Evolutionary conservation across 2,888 invertebrate genomes (phyloP), one percentile per base, ranked within the genome.

Genomic region (Punctoribates punctum): DNA sequence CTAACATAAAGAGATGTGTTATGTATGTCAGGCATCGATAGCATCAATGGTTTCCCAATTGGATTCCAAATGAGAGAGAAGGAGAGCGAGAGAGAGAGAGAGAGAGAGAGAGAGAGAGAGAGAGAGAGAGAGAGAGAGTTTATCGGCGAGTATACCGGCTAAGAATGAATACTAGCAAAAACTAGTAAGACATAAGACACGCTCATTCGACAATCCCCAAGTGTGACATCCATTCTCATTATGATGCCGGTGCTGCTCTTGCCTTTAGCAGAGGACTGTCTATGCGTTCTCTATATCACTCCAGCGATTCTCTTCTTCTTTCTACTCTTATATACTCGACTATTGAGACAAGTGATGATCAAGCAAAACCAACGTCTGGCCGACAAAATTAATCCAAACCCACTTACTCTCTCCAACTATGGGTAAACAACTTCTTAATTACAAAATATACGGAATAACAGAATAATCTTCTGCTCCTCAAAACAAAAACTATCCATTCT

Each of bases 31-130:
- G 17, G 60, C 60, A 60, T 60, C 27, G 60, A 60, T 67, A 67
- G 67, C 67, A 67, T 67, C 67, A 67, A 67, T 67, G 67, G 67
- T 67, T 38, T 67, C 67, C 67, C 67, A 67, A 67, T 67, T 67
- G 67, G 67, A 20, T 67, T 67, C 34, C 62, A 29, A 25, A 65
- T n/a, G 20, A 60, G 11, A 60, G 11, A 25, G 11, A 65, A 29
- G 9, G 25, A 57, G 57, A 27, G 11, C 6, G 23, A 4, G 60
- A 34, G 67, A 38, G 67, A 67, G 67, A 67, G 67, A 67, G 67
- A 67, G 67, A 67, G 67, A 67, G 67, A 67, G 67, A 67, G 67
- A 67, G 67, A 67, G 67, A 67, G 67, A 67, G 67, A 67, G 67
- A 67, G 67, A 67, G 67, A 67, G 67, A 67, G 67, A 67, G 67